phyloP scores from a whole-genome alignment of 2,888 invertebrate genomes.

The Rugalucina vietnamica region DNA sequence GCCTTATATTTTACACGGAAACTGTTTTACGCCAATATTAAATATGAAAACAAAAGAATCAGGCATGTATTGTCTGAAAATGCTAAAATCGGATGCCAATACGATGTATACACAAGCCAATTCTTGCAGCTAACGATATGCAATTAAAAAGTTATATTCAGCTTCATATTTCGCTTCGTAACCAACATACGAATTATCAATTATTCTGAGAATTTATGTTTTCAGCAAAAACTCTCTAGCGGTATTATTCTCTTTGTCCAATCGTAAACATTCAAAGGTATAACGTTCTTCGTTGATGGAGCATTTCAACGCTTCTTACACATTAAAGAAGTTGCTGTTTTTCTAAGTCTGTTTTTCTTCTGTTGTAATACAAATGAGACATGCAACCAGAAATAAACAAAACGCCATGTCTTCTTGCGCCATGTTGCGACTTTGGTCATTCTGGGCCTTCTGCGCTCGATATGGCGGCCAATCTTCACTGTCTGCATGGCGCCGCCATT shows the following conservation, averaged over 20 bases:
- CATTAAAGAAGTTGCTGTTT: slow-evolving; percentile 57
- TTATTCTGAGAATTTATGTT: background rate
- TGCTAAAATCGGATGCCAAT: no score
- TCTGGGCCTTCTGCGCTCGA: no score
- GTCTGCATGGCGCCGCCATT: no score
- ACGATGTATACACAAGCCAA: no score
- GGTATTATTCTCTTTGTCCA: background rate
- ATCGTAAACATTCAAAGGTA: background rate
- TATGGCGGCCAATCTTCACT: no score
- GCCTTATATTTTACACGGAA: no score
- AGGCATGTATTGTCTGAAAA: no score
- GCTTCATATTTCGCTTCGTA: background rate
- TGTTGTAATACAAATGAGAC: slow-evolving; percentile 4
- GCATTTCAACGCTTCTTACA: slow-evolving; percentile 37
- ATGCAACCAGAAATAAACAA: background rate
- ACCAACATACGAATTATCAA: background rate
- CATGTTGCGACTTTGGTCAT: no score
- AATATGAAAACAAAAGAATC: no score
- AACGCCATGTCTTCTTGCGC: background rate
- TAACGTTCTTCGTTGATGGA: slow-evolving; percentile 30
- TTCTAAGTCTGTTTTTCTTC: slow-evolving; percentile 56
- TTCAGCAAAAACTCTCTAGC: background rate
- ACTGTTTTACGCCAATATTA: no score
- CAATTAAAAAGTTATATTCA: background rate
- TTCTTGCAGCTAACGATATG: no score